These are phyloP conservation scores for Caenorhabditis elegans DNA, from an alignment of 1,140 invertebrate genomes.

Conservation along the genomic window DNA sequence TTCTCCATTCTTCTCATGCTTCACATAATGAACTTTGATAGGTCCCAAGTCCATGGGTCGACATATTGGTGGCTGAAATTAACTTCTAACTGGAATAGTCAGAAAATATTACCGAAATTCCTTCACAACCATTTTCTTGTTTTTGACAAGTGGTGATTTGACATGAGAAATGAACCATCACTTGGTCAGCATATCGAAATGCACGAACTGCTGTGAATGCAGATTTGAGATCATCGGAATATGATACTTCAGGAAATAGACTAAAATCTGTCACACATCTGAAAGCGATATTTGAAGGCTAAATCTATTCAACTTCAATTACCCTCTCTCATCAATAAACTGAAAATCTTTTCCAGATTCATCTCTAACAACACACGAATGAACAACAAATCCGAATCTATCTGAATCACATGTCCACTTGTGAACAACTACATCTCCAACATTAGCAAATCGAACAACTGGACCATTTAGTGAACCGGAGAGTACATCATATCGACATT, in stretches of 20 bases:
- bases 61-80: constrained; percentile 28
- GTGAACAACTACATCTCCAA: constrained; percentile 48
- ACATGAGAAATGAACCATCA: constrained; percentile 50
- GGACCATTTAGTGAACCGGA: constrained; percentile 39
- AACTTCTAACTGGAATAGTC: not conserved
- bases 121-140: constrained; percentile 47
- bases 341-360: constrained; percentile 44
- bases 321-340: constrained; percentile 50
- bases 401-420: constrained; percentile 51
- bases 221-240: not conserved
- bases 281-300: not conserved
- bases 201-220: not conserved
- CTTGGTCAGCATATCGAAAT: constrained; percentile 48
- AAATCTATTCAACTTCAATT: not conserved
- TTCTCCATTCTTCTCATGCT: not conserved
- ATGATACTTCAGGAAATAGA: constrained; percentile 13
- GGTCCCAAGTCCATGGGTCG: constrained; percentile 9
- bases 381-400: constrained; percentile 43
- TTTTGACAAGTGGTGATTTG: constrained; percentile 48
- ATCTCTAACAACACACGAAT: constrained; percentile 44
- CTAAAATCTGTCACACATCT: constrained; percentile 39
- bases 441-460: constrained; percentile 42
- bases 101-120: constrained; percentile 46
- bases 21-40: constrained; percentile 21
- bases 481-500: constrained; percentile 47